Evolutionary conservation across 2,888 invertebrate genomes (phyloP), one percentile per base, ranked within the genome.

Genomic region (Parapristionchus giblindavisi): DNA sequence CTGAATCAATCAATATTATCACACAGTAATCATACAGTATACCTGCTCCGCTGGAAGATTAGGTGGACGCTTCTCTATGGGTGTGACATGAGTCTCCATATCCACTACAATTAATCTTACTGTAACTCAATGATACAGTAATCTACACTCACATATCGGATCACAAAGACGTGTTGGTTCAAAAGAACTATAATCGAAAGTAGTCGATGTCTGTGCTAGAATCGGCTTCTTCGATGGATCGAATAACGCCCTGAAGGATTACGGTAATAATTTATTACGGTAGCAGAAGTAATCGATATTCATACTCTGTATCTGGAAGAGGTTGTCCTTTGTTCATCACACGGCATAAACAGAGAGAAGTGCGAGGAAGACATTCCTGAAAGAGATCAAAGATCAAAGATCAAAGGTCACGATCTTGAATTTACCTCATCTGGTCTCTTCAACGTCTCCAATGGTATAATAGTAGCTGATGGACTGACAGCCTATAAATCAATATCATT

Each of bases 241-340:
- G 70, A 71, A 71, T 6, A 38, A 40, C 38, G 70, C 70, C 40
- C 70, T 71, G 56, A 56, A 43, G 4, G 11, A 8, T 27, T 0
- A 34, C 2, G 70, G 51, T n/a, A n/a, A n/a, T n/a, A n/a, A n/a
- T n/a, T n/a, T n/a, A 14, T 68, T 52, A 68, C 48, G 52, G 68
- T 68, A 65, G 34, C 3, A n/a, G 8, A 68, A 1, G 4, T 24
- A 29, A 68, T 68, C 52, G 56, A 56, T 38, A 54, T 56, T n/a
- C 70, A 29, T n/a, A 71, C 70, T 71, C 56, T 17, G 38, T 56
- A 32, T 71, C 70, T n/a, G 70, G 70, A 29, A 71, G 40, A 40
- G 70, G 70, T 34, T 71, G 56, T 17, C 56, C 70, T 40, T 48
- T 71, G 56, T 71, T 71, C 29, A 29, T 32, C 24, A 71, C 38